phyloP scores from a whole-genome alignment of 2,888 invertebrate species.

The Polylopha cassiicola region DNA sequence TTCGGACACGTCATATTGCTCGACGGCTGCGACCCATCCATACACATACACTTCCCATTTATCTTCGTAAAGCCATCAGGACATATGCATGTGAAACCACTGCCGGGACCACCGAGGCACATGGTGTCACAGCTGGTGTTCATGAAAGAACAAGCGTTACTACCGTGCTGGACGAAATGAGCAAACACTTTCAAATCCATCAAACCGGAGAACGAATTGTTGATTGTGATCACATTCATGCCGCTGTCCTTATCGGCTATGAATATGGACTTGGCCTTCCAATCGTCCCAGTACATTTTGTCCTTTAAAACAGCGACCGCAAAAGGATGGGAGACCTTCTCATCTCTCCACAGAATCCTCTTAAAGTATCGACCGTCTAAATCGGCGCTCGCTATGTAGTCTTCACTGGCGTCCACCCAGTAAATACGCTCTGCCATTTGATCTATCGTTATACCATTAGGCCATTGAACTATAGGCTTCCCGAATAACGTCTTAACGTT shows the following conservation, averaged over 20 bases:
- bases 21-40: slow-evolving; percentile 79
- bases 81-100: slow-evolving; percentile 84
- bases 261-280: slow-evolving; percentile 87
- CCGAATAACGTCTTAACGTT: slow-evolving; percentile 81
- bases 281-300: slow-evolving; percentile 93
- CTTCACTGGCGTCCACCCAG: slow-evolving; percentile 91
- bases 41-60: slow-evolving; percentile 84
- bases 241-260: slow-evolving; percentile 88
- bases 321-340: slow-evolving; percentile 88
- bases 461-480: slow-evolving; percentile 85
- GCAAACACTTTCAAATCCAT: slow-evolving; percentile 91
- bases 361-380: slow-evolving; percentile 82
- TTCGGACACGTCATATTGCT: slow-evolving; percentile 84
- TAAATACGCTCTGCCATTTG: slow-evolving; percentile 88
- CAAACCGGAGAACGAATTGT: slow-evolving; percentile 80
- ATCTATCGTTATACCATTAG: slow-evolving; percentile 92
- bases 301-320: slow-evolving; percentile 91
- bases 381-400: slow-evolving; percentile 87
- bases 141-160: slow-evolving; percentile 81
- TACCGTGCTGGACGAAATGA: slow-evolving; percentile 84
- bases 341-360: slow-evolving; percentile 80
- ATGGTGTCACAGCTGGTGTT: slow-evolving; percentile 83
- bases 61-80: slow-evolving; percentile 83
- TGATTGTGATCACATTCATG: slow-evolving; percentile 76
- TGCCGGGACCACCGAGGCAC: slow-evolving; percentile 86